Conservation (phyloP, 2,797 vertebrate species). For the Alexandromys oeconomus region DNA sequence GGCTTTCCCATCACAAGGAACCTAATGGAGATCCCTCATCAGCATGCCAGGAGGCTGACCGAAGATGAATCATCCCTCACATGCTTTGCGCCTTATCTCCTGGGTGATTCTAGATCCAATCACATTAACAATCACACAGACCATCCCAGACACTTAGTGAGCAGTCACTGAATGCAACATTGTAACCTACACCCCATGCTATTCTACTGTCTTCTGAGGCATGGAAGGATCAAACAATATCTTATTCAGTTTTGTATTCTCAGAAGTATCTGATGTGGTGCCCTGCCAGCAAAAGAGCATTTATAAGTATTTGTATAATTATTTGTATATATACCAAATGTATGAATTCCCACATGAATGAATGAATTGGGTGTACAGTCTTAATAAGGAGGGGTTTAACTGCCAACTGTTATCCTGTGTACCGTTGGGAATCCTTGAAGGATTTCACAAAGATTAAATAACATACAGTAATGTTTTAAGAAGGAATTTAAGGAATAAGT, state of each 20-base stretch:
- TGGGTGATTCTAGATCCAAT: not conserved
- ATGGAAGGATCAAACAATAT: not conserved
- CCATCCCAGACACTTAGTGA: not conserved
- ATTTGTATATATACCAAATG: conserved; percentile 26
- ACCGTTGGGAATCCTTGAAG: conserved; percentile 75
- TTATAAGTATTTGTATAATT: conserved; percentile 34
- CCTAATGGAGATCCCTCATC: not conserved
- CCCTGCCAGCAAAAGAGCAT: not conserved
- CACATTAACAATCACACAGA: not conserved
- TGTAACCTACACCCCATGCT: not conserved
- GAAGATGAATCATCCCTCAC: not conserved
- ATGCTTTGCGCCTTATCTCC: not conserved
- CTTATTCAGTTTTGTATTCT: not conserved
- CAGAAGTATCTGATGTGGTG: not conserved
- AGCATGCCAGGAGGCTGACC: not conserved
- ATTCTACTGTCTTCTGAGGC: not conserved
- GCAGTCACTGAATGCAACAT: not conserved
- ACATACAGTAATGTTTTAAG: conserved; percentile 78
- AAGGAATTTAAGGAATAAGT: conserved; percentile 82
- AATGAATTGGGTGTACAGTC: conserved; percentile 56
- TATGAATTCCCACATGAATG: conserved; percentile 59
- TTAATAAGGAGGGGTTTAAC: conserved; percentile 75
- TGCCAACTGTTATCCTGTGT: conserved; percentile 69
- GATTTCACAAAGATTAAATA: conserved; percentile 80
- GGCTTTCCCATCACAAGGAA: not conserved